phyloP scores from a whole-genome alignment of 1,140 invertebrate species.

The Lucilia cuprina region DNA sequence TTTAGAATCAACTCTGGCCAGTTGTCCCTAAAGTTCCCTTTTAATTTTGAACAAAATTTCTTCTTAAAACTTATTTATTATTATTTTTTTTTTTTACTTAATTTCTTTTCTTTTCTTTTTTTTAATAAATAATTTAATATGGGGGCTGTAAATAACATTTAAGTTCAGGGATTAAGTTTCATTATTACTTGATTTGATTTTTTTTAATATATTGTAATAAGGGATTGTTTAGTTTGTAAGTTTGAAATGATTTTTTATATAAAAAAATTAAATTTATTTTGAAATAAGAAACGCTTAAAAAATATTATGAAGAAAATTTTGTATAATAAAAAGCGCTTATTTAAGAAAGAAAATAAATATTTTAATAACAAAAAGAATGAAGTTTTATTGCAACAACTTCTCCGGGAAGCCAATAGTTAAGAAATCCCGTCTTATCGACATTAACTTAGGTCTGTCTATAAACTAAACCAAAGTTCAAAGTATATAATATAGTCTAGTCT shows the following conservation, averaged over 20 bases:
- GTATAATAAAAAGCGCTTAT: too few species aligned
- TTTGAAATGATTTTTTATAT: background rate
- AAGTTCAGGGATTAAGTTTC: slow-evolving; percentile 5
- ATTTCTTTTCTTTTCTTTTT: background rate
- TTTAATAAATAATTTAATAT: background rate
- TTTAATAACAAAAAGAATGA: too few species aligned
- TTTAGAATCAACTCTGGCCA: too few species aligned
- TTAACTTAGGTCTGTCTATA: too few species aligned
- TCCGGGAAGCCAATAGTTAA: too few species aligned
- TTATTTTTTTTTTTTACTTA: background rate
- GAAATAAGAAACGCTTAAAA: background rate
- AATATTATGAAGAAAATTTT: background rate
- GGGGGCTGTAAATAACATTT: background rate
- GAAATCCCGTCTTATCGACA: too few species aligned
- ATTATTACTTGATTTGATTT: background rate
- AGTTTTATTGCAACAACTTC: too few species aligned
- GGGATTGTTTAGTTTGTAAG: slow-evolving; percentile 3
- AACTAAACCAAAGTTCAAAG: too few species aligned
- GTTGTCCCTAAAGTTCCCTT: too few species aligned
- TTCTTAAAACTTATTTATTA: background rate
- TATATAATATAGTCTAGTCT: too few species aligned
- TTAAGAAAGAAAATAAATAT: too few species aligned
- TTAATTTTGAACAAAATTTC: background rate
- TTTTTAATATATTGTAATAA: background rate
- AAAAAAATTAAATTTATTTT: background rate